Conservation (phyloP, 2,888 invertebrate genomes). For the Smittia aterrima region DNA sequence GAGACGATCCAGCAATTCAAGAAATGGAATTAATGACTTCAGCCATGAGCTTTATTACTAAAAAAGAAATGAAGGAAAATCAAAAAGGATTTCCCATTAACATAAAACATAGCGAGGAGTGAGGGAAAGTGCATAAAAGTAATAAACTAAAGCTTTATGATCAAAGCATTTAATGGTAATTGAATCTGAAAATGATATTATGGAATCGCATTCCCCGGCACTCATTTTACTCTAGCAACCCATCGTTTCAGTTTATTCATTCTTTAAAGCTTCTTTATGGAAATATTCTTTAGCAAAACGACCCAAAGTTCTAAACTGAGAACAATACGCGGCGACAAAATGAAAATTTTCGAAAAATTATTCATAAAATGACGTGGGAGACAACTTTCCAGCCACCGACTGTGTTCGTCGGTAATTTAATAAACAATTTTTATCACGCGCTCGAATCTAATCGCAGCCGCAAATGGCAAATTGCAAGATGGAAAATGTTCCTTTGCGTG, state of each 20-base stretch:
- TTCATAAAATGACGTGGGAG: slow-evolving; percentile 2
- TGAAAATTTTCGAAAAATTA: background rate
- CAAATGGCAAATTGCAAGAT: background rate
- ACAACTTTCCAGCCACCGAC: background rate
- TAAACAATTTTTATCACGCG: slow-evolving; percentile 15
- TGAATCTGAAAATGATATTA: slow-evolving; percentile 20
- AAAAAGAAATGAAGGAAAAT: background rate
- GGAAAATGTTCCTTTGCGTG: background rate
- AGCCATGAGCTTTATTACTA: slow-evolving; percentile 33
- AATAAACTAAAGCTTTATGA: slow-evolving; percentile 34
- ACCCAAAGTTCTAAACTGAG: background rate
- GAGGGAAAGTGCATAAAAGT: slow-evolving; percentile 16
- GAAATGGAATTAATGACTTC: slow-evolving; percentile 27
- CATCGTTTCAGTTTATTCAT: background rate
- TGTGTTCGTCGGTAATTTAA: slow-evolving; percentile 18
- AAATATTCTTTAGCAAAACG: background rate
- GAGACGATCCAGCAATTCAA: background rate
- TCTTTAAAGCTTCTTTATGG: background rate
- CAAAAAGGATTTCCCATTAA: slow-evolving; percentile 38
- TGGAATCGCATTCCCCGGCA: background rate
- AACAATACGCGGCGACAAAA: background rate
- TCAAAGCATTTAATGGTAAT: slow-evolving; percentile 37
- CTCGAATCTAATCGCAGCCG: background rate
- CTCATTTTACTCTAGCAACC: background rate
- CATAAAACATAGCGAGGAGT: slow-evolving; percentile 23